Conservation (phyloP, 2,797 vertebrate species). For the Naso thynnoides region DNA sequence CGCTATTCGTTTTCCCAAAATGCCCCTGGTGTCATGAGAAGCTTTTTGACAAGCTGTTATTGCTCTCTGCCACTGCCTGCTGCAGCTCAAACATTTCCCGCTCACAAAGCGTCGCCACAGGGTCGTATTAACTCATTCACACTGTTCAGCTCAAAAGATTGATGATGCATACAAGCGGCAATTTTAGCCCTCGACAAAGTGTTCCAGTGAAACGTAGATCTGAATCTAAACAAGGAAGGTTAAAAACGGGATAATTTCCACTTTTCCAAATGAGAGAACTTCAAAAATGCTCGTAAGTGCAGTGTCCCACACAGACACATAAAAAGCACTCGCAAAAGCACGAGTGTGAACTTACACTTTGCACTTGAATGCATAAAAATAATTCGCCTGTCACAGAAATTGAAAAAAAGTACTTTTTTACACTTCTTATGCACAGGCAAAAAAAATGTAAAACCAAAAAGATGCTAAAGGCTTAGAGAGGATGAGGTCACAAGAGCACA, state of each 20-base stretch:
- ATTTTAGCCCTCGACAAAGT: constrained; percentile 20
- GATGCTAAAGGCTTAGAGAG: not conserved
- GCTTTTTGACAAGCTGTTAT: constrained; percentile 47
- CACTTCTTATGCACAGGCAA: not conserved
- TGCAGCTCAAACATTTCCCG: constrained; percentile 12
- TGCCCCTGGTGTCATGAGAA: constrained; percentile 23
- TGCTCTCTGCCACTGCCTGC: constrained; percentile 10
- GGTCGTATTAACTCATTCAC: constrained; percentile 28
- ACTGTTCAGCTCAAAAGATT: constrained; percentile 12
- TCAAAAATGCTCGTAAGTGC: constrained; percentile 18
- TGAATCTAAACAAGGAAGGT: constrained; percentile 30
- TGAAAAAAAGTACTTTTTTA: constrained; percentile 30
- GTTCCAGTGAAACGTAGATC: constrained; percentile 10
- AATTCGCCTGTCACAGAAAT: constrained; percentile 27
- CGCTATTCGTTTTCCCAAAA: constrained; percentile 51
- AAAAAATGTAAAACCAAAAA: not conserved
- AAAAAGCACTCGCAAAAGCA: constrained; percentile 6
- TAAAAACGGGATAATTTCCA: constrained; percentile 44
- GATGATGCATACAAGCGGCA: constrained; percentile 30
- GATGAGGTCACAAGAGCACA: not conserved
- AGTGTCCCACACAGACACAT: constrained; percentile 13
- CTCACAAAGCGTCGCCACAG: constrained; percentile 17
- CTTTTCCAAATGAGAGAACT: constrained; percentile 38
- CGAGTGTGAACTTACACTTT: constrained; percentile 6
- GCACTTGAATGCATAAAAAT: constrained; percentile 29